These are phyloP conservation scores for Alces alces DNA, from an alignment of 2,113 vertebrate species.

Conservation along the genomic window DNA sequence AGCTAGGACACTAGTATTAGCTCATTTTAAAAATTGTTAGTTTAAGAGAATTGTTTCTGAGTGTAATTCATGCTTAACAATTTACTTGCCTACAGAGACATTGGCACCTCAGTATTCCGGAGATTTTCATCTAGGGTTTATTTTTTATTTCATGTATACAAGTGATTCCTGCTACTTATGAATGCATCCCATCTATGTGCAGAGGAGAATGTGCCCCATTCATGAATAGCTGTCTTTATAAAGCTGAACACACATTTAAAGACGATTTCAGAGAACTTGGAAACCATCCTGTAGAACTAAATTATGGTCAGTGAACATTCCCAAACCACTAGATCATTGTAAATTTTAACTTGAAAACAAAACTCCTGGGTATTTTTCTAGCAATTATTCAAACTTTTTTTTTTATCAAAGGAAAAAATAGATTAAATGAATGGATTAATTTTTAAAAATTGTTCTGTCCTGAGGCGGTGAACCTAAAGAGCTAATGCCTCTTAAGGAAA, in stretches of 20 bases:
- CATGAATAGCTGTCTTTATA: not conserved
- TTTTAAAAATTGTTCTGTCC: not conserved
- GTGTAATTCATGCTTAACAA: not conserved
- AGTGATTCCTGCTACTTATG: not conserved
- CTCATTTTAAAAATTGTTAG: not conserved
- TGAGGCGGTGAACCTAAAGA: not conserved
- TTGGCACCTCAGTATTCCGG: not conserved
- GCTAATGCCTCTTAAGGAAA: not conserved
- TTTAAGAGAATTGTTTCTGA: constrained; percentile 44
- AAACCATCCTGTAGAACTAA: not conserved
- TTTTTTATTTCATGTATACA: not conserved
- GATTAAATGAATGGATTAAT: not conserved
- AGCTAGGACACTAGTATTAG: constrained; percentile 28
- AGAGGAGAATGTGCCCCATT: not conserved
- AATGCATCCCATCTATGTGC: not conserved
- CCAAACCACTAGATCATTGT: not conserved
- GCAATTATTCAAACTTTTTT: not conserved
- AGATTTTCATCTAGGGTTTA: not conserved
- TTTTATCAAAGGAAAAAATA: not conserved
- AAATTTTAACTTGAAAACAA: constrained; percentile 11
- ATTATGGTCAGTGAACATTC: not conserved
- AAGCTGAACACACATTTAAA: not conserved
- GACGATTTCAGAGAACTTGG: not conserved
- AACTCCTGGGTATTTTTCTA: constrained; percentile 25
- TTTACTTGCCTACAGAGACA: not conserved